Conservation (phyloP, 2,797 vertebrate genomes). For the Clamator glandarius region DNA sequence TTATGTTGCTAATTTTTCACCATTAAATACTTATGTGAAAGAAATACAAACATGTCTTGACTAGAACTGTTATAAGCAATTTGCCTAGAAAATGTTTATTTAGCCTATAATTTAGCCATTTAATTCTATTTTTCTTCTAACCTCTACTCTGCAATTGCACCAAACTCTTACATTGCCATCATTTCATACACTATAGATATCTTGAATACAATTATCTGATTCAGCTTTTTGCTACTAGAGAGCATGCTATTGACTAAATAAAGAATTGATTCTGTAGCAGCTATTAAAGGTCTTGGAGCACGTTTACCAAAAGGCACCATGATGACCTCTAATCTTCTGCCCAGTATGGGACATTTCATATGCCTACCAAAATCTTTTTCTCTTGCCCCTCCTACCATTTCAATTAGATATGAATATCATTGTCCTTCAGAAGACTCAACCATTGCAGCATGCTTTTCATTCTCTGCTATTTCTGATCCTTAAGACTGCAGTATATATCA, state of each 20-base stretch:
- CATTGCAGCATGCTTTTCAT: background rate
- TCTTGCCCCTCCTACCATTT: background rate
- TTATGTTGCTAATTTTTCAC: background rate
- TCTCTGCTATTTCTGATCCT: fast-evolving
- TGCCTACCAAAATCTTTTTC: background rate
- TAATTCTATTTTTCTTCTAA: background rate
- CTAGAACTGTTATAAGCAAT: background rate
- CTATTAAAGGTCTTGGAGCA: background rate
- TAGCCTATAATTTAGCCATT: background rate
- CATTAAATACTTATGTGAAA: background rate
- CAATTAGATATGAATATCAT: background rate
- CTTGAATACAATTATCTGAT: background rate
- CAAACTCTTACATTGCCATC: background rate
- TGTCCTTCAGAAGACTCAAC: background rate
- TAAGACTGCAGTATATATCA: background rate
- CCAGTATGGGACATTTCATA: background rate
- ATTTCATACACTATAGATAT: background rate
- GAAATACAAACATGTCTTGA: background rate
- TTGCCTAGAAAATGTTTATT: background rate
- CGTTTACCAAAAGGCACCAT: background rate
- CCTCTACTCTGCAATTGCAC: background rate
- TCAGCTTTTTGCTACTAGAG: background rate
- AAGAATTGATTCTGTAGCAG: background rate
- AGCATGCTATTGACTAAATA: background rate
- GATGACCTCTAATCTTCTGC: background rate